Percentiles rank a stretch among this genome's conserved stretches.
These are phyloP conservation scores for Callorhinus ursinus DNA, from an alignment of 2,113 vertebrate genomes.

Conservation along the genomic window DNA sequence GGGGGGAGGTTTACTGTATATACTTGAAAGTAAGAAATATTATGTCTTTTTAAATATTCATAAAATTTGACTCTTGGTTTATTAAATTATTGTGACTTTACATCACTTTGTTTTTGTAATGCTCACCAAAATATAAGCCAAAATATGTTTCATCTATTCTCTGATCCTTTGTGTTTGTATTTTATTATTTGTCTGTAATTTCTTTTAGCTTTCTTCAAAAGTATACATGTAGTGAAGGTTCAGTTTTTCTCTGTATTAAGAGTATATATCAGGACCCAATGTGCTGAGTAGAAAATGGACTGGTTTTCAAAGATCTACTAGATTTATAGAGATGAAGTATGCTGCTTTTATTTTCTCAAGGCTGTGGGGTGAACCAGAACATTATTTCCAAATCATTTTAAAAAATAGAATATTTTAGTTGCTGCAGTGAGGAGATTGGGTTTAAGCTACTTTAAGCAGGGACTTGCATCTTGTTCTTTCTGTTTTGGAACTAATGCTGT, in stretches of 20 bases:
- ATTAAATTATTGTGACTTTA: neutral
- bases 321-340: neutral
- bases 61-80: neutral
- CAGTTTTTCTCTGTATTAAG: neutral
- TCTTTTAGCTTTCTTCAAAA: neutral
- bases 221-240: neutral
- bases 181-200: neutral
- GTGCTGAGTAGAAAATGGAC: neutral
- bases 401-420: no score
- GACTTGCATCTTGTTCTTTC: slow-evolving; percentile 2
- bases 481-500: neutral
- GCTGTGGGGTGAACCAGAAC: neutral
- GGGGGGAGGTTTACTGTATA: neutral
- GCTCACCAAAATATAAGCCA: neutral
- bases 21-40: neutral
- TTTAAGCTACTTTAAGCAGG: neutral
- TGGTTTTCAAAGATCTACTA: neutral
- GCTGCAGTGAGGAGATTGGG: neutral
- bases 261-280: neutral
- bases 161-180: neutral
- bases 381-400: neutral
- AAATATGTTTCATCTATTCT: neutral
- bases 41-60: neutral
- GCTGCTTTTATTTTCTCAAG: neutral
- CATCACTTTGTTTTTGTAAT: neutral